These are phyloP conservation scores for Hylia prasina DNA, from an alignment of 2,113 vertebrate genomes.

Conservation along the genomic window DNA sequence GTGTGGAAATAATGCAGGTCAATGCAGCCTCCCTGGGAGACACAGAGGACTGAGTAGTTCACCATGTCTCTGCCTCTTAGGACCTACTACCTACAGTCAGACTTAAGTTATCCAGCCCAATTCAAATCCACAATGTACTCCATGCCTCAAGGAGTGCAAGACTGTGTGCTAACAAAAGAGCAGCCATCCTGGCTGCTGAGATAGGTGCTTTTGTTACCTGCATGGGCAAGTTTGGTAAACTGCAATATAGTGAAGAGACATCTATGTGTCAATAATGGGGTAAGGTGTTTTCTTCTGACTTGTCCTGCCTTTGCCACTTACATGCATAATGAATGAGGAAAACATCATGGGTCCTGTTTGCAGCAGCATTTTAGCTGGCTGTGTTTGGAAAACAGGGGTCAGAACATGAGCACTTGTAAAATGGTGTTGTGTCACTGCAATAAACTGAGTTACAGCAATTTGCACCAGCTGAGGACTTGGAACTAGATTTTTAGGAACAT, in stretches of 20 bases:
- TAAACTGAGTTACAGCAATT: slow-evolving; percentile 6
- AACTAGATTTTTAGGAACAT: neutral
- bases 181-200: neutral
- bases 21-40: neutral
- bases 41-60: neutral
- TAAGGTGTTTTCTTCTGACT: neutral
- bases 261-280: neutral
- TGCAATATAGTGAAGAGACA: rapidly evolving
- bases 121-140: neutral
- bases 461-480: slow-evolving; percentile 19
- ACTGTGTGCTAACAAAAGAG: neutral
- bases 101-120: neutral
- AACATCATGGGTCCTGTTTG: neutral
- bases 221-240: neutral
- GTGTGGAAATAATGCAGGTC: neutral
- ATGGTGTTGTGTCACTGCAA: neutral
- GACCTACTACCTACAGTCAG: neutral
- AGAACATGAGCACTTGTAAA: neutral
- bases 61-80: neutral
- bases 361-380: neutral
- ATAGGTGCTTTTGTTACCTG: neutral
- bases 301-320: neutral
- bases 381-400: neutral
- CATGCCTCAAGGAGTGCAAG: neutral
- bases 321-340: neutral